These are phyloP conservation scores for Drosophila nr. perissopoda DNA, from an alignment of 2,888 invertebrate species.

Conservation along the genomic window DNA sequence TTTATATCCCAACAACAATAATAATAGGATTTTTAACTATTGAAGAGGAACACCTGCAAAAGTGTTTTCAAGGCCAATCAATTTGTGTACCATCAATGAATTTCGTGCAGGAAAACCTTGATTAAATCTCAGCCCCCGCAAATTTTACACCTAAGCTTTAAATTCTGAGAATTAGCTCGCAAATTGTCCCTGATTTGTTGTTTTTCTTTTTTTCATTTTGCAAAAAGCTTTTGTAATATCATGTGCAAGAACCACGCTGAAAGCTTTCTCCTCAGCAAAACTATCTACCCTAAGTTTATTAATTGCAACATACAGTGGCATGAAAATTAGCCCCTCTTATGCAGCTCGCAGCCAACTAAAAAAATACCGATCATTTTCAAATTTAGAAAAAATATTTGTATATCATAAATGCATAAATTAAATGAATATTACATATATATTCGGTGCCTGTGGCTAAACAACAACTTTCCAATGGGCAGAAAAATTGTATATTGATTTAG, in stretches of 20 bases:
- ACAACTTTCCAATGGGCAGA: not conserved
- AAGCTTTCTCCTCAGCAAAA: not conserved
- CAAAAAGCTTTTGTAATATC: not conserved
- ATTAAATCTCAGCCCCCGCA: not conserved
- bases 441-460: not conserved
- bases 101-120: not conserved
- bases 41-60: not conserved
- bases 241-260: not conserved
- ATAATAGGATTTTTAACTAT: not conserved
- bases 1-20: not conserved
- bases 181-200: too few species aligned
- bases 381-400: not conserved
- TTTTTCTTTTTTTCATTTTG: too few species aligned
- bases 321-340: not conserved
- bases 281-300: not conserved
- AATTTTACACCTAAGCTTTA: not conserved
- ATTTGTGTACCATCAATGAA: not conserved
- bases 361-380: not conserved
- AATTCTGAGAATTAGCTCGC: not conserved
- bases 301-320: not conserved
- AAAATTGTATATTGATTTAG: not conserved
- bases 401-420: not conserved
- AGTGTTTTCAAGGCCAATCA: not conserved
- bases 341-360: not conserved
- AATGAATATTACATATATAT: not conserved